These are phyloP conservation scores for Eubucco bourcierii DNA, from an alignment of 2,113 vertebrate genomes.

Conservation along the genomic window DNA sequence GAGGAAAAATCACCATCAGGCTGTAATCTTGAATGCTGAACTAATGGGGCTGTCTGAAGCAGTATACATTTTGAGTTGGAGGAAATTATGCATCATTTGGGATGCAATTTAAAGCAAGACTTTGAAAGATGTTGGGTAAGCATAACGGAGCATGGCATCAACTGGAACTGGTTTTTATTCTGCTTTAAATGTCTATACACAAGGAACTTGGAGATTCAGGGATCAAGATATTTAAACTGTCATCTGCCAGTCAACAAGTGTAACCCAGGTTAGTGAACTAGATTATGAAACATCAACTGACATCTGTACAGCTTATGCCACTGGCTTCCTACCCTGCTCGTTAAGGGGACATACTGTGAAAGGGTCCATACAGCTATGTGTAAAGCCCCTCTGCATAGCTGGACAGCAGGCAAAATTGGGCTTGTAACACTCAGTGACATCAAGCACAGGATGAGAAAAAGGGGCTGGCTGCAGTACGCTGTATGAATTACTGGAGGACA, in stretches of 20 bases:
- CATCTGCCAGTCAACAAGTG: neutral
- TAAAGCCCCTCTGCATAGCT: neutral
- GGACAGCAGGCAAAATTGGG: neutral
- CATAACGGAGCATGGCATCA: neutral
- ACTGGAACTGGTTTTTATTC: neutral
- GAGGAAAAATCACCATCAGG: conserved; percentile 1
- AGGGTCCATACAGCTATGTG: neutral
- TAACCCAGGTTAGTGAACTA: neutral
- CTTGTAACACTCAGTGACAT: neutral
- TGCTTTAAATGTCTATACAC: neutral
- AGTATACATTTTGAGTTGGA: neutral
- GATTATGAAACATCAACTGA: neutral
- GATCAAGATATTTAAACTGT: neutral
- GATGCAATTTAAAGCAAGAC: neutral
- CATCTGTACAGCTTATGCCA: neutral
- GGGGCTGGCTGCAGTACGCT: neutral
- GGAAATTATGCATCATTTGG: conserved; percentile 4
- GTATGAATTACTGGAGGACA: neutral
- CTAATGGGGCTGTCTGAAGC: neutral
- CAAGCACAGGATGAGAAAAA: neutral
- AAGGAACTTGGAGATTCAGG: neutral
- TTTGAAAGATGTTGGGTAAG: neutral
- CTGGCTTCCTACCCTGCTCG: neutral
- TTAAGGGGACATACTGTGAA: neutral
- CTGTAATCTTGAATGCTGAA: neutral